phyloP scores from a whole-genome alignment of 2,113 vertebrate genomes.

The Pristiophorus japonicus region DNA sequence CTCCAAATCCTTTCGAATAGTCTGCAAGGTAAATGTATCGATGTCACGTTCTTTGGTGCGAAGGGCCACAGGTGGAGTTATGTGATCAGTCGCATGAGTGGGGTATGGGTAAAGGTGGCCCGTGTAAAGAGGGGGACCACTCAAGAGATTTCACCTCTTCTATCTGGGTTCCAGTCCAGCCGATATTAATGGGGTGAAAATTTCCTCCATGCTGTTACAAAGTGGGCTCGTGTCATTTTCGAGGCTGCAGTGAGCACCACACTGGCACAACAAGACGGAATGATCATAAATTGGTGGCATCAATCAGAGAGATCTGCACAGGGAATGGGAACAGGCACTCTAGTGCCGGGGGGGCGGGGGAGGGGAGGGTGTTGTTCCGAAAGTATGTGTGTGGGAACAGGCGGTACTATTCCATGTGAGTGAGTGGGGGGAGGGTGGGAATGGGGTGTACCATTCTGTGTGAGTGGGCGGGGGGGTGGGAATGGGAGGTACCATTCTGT shows the following conservation, averaged over 20 bases:
- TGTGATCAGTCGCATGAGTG: not conserved
- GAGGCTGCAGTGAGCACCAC: not conserved
- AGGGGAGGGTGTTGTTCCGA: too few species aligned
- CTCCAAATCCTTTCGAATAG: slow-evolving; percentile 55
- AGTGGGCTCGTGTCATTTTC: not conserved
- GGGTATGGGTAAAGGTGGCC: not conserved
- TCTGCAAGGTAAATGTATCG: slow-evolving; percentile 44
- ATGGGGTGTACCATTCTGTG: not conserved
- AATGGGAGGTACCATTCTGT: not conserved
- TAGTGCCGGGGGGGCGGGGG: not conserved
- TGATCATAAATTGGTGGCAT: not conserved
- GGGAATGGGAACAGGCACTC: not conserved
- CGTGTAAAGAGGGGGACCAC: not conserved
- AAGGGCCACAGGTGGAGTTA: too few species aligned
- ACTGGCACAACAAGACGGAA: not conserved
- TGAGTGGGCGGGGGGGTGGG: not conserved
- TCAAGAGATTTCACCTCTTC: not conserved
- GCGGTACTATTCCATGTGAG: not conserved
- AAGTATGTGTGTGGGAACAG: not conserved
- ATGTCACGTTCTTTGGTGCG: not conserved
- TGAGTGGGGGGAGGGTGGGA: not conserved
- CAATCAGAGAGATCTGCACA: not conserved
- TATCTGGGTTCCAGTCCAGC: too few species aligned
- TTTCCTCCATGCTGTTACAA: not conserved
- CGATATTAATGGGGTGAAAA: not conserved